Base-by-base conservation (phyloP, 1,140 invertebrate genomes). In the Yoshiicerus persimilis region DNA sequence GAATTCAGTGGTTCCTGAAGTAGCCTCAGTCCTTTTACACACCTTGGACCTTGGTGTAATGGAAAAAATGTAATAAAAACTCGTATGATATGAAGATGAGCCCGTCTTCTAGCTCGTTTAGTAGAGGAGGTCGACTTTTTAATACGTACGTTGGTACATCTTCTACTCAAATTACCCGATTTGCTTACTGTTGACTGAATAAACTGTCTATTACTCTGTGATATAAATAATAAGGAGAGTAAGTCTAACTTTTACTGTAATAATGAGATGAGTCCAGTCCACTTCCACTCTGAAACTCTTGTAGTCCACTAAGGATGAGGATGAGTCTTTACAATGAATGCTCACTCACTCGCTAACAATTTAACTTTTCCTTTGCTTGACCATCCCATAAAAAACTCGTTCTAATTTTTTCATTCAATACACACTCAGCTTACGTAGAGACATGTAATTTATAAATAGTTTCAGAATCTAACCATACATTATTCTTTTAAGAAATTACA, bases 361-460 rank as follows among this genome's bases (percentile, higher is more conserved):
- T 77, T 77, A 77, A 32, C 25, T 13, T 66, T 34, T 36, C 11
- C 30, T 34, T 36, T 36, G 70, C 70, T 77, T 77, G 70, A 77
- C 70, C 70, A 32, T 77, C 70, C 70, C 23, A 66, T 64, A 66
- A 77, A 77, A 77, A 77, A 77, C 70, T 77, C 32, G 70, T 77
- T 30, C 70, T 77, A 34, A 77, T 77, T 77, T 77, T 77, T 77
- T 77, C 34, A 77, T 34, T 77, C 70, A 77, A 11, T 11, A 34
- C 13, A 6, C 70, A 77, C 23, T 66, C 23, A 66, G 23, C 27
- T 66, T 66, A 66, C 27, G 23, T 66, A 66, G 70, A n/a, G 70
- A n/a, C 70, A 34, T 36, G 70, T 77, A 77, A 77, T 77, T 77
- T 77, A 77, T 77, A 77, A 77, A 77, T 77, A 77, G 70, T 77